Base-by-base conservation (phyloP, 2,113 vertebrate genomes). In the Bolborhynchus lineola region DNA sequence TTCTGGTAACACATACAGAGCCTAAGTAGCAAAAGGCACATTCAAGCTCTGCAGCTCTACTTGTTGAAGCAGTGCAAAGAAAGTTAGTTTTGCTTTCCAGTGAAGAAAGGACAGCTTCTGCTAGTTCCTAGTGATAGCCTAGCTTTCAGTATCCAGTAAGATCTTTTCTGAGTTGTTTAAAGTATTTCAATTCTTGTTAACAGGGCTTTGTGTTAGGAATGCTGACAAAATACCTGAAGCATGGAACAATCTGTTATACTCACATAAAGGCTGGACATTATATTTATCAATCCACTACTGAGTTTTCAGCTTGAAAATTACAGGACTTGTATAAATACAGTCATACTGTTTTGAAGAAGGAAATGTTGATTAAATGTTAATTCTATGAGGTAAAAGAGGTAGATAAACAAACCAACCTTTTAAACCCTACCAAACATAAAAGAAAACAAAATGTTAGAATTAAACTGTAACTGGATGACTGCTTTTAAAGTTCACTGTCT, bases 231-330 rank as follows among this genome's bases (percentile, higher is more conserved):
- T 81, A 47, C 17, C 47, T 65, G 50, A 63, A 2, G 23, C 35
- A 49, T 64, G 53, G 68, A 95, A 86, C 19, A 59, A 90, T 74
- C 75, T 72, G 39, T 72, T 69, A 81, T 64, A 37, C n/a, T 93
- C 50, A 35, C 50, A 52, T 26, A 47, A 93, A 82, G 37, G 13
- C 3, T 81, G 69, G 33, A 49, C 28, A 46, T 67, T 80, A 5
- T 71, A 92, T 82, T 78, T 86, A 59, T 42, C 39, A 14, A 81
- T 60, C 42, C 35, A 41, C 68, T 92, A 86, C 5, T 76, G 46
- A 90, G 29, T 89, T 95, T 79, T 87, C 57, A 69, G 72, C 72
- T 91, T 86, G 64, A 86, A 79, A 93, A 90, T 86, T 86, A 84
- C 29, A 82, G 21, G 25, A 46, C 35, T 64, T 76, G 11, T n/a